Percentiles rank a stretch among this genome's conserved stretches.
phyloP scores from a whole-genome alignment of 2,797 vertebrate genomes.

The Ataeniobius toweri region DNA sequence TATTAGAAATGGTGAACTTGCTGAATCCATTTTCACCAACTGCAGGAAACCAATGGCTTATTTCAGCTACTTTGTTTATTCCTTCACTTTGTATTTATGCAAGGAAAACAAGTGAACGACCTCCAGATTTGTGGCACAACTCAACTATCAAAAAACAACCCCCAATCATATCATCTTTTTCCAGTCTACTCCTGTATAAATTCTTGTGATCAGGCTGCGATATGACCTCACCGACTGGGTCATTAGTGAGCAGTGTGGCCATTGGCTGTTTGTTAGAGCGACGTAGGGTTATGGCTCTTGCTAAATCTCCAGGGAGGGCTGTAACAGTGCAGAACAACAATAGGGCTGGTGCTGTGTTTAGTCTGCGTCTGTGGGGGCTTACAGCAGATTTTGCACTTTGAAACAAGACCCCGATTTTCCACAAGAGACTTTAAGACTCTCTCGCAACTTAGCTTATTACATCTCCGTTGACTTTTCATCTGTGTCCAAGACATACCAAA shows the following conservation, averaged over 20 bases:
- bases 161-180: slow-evolving; percentile 49
- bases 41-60: background rate
- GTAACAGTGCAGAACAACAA: slow-evolving; percentile 79
- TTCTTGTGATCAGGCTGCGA: slow-evolving; percentile 36
- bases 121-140: slow-evolving; percentile 28
- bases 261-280: slow-evolving; percentile 57
- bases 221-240: slow-evolving; percentile 59
- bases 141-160: slow-evolving; percentile 44
- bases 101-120: slow-evolving; percentile 38
- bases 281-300: slow-evolving; percentile 59
- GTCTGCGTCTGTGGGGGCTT: slow-evolving; percentile 84
- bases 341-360: slow-evolving; percentile 80
- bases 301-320: slow-evolving; percentile 62
- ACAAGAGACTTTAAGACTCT: slow-evolving; percentile 75
- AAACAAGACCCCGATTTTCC: slow-evolving; percentile 70
- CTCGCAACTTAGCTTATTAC: slow-evolving; percentile 72
- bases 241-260: slow-evolving; percentile 38
- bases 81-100: slow-evolving; percentile 30
- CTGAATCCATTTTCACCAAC: slow-evolving; percentile 64
- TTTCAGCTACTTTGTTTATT: slow-evolving; percentile 8
- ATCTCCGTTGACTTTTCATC: slow-evolving; percentile 75
- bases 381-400: slow-evolving; percentile 74
- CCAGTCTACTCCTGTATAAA: slow-evolving; percentile 30
- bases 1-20: slow-evolving; percentile 62
- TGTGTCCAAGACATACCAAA: slow-evolving; percentile 70